Conservation (phyloP, 2,888 invertebrate genomes). For the Caenorhabditis japonica region DNA sequence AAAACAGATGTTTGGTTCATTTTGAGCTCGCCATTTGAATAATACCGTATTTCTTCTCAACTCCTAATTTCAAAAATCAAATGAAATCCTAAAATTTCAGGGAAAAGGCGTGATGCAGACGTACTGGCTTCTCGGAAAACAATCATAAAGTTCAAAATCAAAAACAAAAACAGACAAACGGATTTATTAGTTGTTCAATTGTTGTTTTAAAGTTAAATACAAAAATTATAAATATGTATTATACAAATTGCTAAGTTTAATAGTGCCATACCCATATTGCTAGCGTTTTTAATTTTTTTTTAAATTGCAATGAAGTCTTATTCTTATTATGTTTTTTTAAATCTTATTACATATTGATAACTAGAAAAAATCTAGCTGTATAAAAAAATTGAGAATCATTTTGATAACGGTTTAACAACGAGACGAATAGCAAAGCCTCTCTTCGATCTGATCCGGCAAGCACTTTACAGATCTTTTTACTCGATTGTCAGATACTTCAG, state of each 20-base stretch:
- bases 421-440: slow-evolving; percentile 19
- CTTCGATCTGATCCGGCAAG: slow-evolving; percentile 35
- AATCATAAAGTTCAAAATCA: slow-evolving; percentile 15
- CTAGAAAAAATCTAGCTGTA: background rate
- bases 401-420: slow-evolving; percentile 8
- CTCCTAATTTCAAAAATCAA: background rate
- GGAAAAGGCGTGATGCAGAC: slow-evolving; percentile 70
- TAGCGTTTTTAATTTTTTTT: no score
- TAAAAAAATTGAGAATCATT: background rate
- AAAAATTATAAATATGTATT: no score
- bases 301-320: no score
- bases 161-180: slow-evolving; percentile 12
- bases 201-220: no score
- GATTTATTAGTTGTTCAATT: background rate
- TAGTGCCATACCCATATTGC: no score
- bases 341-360: background rate
- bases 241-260: no score
- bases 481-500: slow-evolving; percentile 40
- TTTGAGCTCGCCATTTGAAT: no score
- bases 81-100: slow-evolving; percentile 45
- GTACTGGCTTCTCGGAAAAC: slow-evolving; percentile 60
- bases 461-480: slow-evolving; percentile 44
- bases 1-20: no score
- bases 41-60: background rate
- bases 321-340: slow-evolving; percentile 22